phyloP scores from a whole-genome alignment of 2,797 vertebrate genomes.

The Catharus ustulatus region DNA sequence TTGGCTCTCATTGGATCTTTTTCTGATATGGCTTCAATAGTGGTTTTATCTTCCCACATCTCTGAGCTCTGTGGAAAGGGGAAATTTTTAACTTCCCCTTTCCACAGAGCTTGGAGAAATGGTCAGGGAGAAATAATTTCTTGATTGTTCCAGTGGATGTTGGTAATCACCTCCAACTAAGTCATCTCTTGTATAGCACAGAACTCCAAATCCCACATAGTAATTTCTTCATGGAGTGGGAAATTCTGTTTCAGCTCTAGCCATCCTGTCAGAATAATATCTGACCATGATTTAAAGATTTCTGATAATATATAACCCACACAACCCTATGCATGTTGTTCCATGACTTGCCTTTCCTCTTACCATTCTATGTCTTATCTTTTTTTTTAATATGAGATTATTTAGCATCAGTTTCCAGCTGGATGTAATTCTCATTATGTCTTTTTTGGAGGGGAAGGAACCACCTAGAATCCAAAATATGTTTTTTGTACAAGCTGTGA shows the following conservation, averaged over 20 bases:
- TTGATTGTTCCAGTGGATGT: not conserved
- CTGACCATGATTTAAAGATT: not conserved
- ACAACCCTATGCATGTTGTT: not conserved
- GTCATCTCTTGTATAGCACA: not conserved
- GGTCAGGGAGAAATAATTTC: not conserved
- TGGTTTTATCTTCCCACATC: not conserved
- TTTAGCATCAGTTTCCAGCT: slow-evolving; percentile 12
- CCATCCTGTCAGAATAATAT: not conserved
- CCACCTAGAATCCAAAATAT: not conserved
- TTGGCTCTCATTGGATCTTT: slow-evolving; percentile 18
- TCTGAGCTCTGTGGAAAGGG: not conserved
- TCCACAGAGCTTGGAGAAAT: not conserved
- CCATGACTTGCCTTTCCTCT: slow-evolving; percentile 12
- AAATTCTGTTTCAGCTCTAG: not conserved
- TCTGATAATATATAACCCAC: not conserved
- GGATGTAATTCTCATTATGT: not conserved
- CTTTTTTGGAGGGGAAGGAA: not conserved
- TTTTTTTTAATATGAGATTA: not conserved
- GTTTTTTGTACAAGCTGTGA: not conserved
- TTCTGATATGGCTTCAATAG: not conserved
- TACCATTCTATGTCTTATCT: not conserved
- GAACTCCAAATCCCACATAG: not conserved
- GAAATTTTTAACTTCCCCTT: not conserved
- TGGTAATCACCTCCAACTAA: not conserved
- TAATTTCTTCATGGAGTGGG: not conserved